Conservation (phyloP, 2,888 invertebrate genomes). For the Oegoconia quadripuncta region DNA sequence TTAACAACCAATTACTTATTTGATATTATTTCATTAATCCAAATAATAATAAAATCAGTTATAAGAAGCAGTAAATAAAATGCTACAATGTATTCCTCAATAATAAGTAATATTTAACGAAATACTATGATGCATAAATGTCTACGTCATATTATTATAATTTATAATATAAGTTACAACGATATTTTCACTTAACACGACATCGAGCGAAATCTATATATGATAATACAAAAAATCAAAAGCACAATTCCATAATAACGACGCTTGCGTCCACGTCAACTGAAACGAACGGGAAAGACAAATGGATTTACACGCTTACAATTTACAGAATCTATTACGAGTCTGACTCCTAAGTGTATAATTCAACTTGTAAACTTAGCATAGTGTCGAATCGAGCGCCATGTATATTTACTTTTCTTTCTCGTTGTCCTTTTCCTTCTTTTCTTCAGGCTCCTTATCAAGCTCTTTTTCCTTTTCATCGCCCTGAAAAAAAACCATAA, state of each 20-base stretch:
- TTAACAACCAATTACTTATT: constrained; percentile 37
- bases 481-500: constrained; percentile 73
- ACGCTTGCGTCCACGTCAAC: constrained; percentile 42
- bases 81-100: neutral
- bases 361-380: constrained; percentile 38
- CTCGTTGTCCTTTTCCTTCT: constrained; percentile 79
- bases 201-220: constrained; percentile 34
- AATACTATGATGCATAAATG: constrained; percentile 1
- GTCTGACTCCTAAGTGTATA: constrained; percentile 59
- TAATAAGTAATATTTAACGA: constrained; percentile 8
- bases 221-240: constrained; percentile 31
- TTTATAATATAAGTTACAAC: neutral
- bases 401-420: constrained; percentile 45
- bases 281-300: constrained; percentile 70
- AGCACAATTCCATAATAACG: constrained; percentile 33
- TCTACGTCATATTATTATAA: neutral
- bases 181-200: constrained; percentile 27
- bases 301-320: constrained; percentile 74
- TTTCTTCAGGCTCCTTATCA: constrained; percentile 83
- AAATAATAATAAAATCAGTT: constrained; percentile 25
- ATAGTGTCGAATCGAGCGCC: constrained; percentile 25
- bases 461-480: constrained; percentile 85
- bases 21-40: constrained; percentile 27
- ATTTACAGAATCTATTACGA: constrained; percentile 62
- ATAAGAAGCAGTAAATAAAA: constrained; percentile 20